A percentile compares a stretch with the other conserved stretches of the same genome.
Evolutionary conservation across 2,888 invertebrate species (phyloP).

Genomic region (Hemicrepidius hirtus): DNA sequence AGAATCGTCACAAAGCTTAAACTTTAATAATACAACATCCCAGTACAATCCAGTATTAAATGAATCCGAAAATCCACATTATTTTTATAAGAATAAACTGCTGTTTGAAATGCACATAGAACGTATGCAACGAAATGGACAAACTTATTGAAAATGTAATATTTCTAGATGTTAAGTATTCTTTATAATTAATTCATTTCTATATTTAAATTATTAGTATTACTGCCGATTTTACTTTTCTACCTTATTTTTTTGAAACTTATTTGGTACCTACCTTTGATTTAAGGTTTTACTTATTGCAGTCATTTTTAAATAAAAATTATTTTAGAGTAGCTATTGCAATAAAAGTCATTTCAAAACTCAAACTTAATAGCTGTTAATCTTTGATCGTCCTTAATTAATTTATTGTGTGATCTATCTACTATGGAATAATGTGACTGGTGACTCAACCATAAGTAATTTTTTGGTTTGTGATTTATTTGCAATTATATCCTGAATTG

Average conservation of each 20-base stretch:
- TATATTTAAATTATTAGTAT: slow-evolving; percentile 2
- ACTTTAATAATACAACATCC: slow-evolving; percentile 66
- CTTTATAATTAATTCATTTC: background rate
- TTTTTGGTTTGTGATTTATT: too few species aligned
- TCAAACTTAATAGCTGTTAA: too few species aligned
- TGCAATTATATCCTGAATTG: too few species aligned
- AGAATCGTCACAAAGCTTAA: slow-evolving; percentile 65
- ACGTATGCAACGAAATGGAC: slow-evolving; percentile 81
- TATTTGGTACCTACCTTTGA: background rate
- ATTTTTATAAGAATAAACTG: slow-evolving; percentile 89
- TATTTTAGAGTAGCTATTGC: too few species aligned
- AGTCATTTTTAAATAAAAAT: background rate
- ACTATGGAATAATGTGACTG: too few species aligned
- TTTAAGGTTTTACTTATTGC: background rate
- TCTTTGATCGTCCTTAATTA: too few species aligned
- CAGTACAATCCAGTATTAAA: slow-evolving; percentile 86
- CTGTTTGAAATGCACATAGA: slow-evolving; percentile 90
- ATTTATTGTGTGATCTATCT: too few species aligned
- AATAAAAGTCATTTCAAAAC: too few species aligned
- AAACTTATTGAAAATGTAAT: slow-evolving; percentile 55
- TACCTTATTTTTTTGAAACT: background rate
- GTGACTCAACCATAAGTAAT: too few species aligned
- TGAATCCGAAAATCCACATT: slow-evolving; percentile 87
- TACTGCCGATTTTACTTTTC: slow-evolving; percentile 17
- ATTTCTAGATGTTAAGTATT: slow-evolving; percentile 1